phyloP scores from a whole-genome alignment of 2,888 invertebrate genomes.

The Tenthredo distinguenda region DNA sequence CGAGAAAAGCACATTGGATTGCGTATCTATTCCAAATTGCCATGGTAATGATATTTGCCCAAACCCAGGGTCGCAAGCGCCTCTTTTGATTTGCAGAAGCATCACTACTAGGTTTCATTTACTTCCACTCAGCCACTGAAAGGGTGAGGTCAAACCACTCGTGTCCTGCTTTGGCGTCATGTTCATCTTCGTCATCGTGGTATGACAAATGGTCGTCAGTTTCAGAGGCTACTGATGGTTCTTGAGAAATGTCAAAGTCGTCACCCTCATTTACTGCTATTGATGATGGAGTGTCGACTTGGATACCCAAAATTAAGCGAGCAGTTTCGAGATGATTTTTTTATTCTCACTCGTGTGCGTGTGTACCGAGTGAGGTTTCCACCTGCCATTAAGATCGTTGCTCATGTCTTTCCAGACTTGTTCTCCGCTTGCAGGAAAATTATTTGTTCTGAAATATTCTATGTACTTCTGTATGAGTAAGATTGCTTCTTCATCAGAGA shows the following conservation, averaged over 20 bases:
- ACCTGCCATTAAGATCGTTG: not conserved
- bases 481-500: not conserved
- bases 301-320: not conserved
- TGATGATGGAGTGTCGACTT: not conserved
- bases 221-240: not conserved
- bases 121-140: too few relatives aligned
- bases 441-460: not conserved
- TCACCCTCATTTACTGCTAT: not conserved
- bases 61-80: not conserved
- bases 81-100: too few relatives aligned
- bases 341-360: not conserved
- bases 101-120: too few relatives aligned
- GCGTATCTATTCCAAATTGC: slow-evolving; percentile 3
- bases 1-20: not conserved
- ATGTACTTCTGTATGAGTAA: not conserved
- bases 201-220: too few relatives aligned
- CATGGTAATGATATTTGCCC: not conserved
- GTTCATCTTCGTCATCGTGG: too few relatives aligned
- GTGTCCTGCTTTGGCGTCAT: too few relatives aligned
- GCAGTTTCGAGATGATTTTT: not conserved
- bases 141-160: too few relatives aligned
- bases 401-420: slow-evolving; percentile 7
- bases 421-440: not conserved
- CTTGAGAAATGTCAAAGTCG: not conserved
- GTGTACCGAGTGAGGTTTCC: not conserved